A percentile compares a stretch with the other conserved stretches of the same genome.
Evolutionary conservation across 2,888 invertebrate genomes (phyloP).

Genomic region (Fissipunctia ypsillon): DNA sequence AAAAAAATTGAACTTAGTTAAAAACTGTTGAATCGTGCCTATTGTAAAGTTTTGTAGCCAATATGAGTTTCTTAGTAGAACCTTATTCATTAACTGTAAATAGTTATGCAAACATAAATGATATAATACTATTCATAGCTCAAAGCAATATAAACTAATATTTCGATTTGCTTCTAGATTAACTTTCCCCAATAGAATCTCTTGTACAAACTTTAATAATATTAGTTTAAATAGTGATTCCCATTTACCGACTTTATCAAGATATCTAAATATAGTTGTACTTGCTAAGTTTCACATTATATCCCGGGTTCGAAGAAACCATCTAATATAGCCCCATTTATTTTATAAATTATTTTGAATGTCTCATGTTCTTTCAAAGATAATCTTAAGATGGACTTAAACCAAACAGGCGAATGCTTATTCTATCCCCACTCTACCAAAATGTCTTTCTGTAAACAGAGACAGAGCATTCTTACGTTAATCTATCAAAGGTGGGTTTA

Average conservation of each 20-base stretch:
- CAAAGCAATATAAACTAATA: slow-evolving; percentile 23
- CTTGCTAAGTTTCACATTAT: neutral
- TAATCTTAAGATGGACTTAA: neutral
- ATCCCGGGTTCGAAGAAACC: neutral
- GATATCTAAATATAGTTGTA: slow-evolving; percentile 8
- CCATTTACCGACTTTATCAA: slow-evolving; percentile 25
- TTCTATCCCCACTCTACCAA: no score
- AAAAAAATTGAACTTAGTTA: neutral
- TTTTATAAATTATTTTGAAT: neutral
- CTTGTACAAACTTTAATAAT: slow-evolving; percentile 32
- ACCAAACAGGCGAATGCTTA: neutral
- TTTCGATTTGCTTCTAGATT: slow-evolving; percentile 22
- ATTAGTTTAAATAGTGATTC: slow-evolving; percentile 30
- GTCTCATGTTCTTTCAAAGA: neutral
- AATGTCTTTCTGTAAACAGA: no score
- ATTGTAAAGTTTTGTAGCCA: neutral
- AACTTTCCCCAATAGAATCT: slow-evolving; percentile 6
- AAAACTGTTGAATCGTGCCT: neutral
- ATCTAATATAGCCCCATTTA: neutral
- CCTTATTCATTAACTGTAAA: neutral
- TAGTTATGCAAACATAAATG: slow-evolving; percentile 26
- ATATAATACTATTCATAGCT: slow-evolving; percentile 28
- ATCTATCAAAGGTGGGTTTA: no score
- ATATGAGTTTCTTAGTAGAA: neutral
- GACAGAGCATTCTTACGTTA: no score